phyloP scores from a whole-genome alignment of 2,113 vertebrate species.

The Lophotis ruficrista region DNA sequence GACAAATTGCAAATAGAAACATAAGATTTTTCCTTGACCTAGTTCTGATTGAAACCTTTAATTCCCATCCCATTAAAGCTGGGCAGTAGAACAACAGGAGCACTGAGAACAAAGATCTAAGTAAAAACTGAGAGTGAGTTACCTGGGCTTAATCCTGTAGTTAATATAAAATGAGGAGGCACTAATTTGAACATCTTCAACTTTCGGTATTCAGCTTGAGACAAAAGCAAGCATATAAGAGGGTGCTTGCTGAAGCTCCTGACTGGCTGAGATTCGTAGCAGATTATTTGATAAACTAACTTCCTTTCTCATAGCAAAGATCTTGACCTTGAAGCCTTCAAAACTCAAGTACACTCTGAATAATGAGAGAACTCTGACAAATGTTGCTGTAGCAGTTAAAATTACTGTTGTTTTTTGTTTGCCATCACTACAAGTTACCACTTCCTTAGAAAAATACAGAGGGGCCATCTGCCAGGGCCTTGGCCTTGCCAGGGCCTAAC shows the following conservation, averaged over 20 bases:
- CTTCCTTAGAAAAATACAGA: neutral
- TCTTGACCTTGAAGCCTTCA: neutral
- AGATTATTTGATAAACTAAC: neutral
- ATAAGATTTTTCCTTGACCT: neutral
- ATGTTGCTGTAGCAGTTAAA: neutral
- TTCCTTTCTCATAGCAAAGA: neutral
- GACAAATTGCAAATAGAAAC: neutral
- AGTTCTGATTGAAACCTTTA: neutral
- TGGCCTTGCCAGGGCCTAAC: neutral
- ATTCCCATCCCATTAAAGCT: neutral
- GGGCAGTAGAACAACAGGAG: neutral
- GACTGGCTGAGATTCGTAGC: neutral
- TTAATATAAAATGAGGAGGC: neutral
- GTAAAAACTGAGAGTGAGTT: neutral
- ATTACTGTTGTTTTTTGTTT: neutral
- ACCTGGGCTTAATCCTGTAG: neutral
- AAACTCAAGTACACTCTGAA: neutral
- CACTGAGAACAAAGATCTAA: neutral
- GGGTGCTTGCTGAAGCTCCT: neutral
- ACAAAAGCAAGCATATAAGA: neutral
- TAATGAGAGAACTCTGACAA: neutral
- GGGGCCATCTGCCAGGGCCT: neutral
- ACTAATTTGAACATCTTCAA: no score
- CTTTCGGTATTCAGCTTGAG: neutral
- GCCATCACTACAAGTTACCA: neutral